Percentiles rank a stretch among this genome's conserved stretches.
These are phyloP conservation scores for Heliconius melpomene DNA, from an alignment of 1,140 invertebrate species.

Conservation along the genomic window DNA sequence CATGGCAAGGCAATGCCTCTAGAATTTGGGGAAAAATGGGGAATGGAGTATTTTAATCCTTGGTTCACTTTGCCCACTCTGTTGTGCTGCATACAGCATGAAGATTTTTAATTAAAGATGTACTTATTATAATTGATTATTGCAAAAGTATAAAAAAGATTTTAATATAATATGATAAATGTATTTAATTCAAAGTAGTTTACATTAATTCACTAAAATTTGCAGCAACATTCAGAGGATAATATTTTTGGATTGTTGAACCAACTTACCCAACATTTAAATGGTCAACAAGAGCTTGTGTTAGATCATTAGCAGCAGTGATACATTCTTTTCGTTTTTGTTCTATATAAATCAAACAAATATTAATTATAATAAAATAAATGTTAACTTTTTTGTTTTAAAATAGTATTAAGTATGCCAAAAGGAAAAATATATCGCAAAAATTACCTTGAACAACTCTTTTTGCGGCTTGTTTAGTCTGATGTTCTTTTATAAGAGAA, in stretches of 20 bases:
- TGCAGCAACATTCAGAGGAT: neutral
- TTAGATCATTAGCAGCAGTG: constrained; percentile 93
- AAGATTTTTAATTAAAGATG: too few relatives aligned
- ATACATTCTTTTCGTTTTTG: constrained; percentile 96
- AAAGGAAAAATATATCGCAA: neutral
- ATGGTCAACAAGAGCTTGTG: constrained; percentile 97
- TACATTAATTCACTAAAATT: neutral
- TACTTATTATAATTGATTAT: too few relatives aligned
- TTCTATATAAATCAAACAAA: constrained; percentile 83
- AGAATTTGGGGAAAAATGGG: too few relatives aligned
- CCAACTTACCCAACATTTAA: constrained; percentile 96
- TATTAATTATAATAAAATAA: too few relatives aligned
- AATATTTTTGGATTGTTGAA: constrained; percentile 1
- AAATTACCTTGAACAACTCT: constrained; percentile 66
- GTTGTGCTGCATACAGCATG: too few relatives aligned
- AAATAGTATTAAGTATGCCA: neutral
- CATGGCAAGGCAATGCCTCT: too few relatives aligned
- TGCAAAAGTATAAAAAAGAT: too few relatives aligned
- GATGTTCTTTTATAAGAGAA: constrained; percentile 72
- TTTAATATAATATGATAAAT: too few relatives aligned
- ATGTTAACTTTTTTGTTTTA: neutral
- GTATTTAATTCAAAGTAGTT: neutral
- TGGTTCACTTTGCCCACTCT: too few relatives aligned
- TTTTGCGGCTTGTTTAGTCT: constrained; percentile 72
- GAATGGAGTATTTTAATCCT: too few relatives aligned